Percentiles rank a stretch among this genome's conserved stretches.
Evolutionary conservation across 2,113 vertebrate species (phyloP).

Genomic region (Symphodus melops): DNA sequence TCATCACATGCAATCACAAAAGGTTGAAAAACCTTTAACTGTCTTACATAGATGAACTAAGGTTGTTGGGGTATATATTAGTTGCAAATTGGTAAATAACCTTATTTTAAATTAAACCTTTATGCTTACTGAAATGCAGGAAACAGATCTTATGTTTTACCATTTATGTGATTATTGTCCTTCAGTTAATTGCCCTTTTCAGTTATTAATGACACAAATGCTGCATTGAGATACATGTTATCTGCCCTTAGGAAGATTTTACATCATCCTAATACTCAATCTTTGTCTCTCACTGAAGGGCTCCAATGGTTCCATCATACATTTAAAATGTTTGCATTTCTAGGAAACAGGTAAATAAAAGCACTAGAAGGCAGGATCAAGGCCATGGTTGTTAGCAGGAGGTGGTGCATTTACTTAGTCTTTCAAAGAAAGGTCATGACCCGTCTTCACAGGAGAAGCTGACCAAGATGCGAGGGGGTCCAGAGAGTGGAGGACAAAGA

Average conservation of each 20-base stretch:
- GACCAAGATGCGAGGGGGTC: conserved; percentile 32
- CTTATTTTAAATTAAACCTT: no score
- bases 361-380: conserved; percentile 40
- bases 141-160: no score
- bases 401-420: conserved; percentile 47
- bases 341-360: conserved; percentile 35
- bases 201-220: no score
- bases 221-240: not conserved
- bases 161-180: no score
- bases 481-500: conserved; percentile 40
- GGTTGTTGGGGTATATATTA: no score
- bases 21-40: no score
- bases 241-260: no score
- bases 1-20: no score
- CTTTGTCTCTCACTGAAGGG: conserved; percentile 1
- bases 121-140: no score
- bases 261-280: not conserved
- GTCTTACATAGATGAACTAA: no score
- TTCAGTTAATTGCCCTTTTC: no score
- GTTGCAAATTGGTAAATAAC: no score
- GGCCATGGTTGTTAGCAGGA: conserved; percentile 21
- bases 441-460: conserved; percentile 36
- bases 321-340: conserved; percentile 18
- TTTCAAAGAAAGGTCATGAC: conserved; percentile 54
- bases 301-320: conserved; percentile 15